These are phyloP conservation scores for Empis stercorea DNA, from an alignment of 2,888 invertebrate species.

Conservation along the genomic window DNA sequence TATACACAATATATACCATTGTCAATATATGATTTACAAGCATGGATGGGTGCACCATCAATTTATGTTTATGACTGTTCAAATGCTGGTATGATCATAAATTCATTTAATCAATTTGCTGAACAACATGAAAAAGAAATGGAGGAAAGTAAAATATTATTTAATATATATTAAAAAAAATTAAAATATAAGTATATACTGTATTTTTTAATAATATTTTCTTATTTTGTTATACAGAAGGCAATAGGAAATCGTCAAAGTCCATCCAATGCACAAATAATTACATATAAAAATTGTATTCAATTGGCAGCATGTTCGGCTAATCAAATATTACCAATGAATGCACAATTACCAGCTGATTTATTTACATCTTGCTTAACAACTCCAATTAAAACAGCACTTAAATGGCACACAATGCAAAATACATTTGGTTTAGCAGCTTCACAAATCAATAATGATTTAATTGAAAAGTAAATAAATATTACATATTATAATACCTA, in stretches of 20 bases:
- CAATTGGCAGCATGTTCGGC: slow-evolving; percentile 91
- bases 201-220: neutral
- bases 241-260: neutral
- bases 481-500: too few relatives aligned
- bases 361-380: slow-evolving; percentile 97
- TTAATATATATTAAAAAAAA: neutral
- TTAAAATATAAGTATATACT: neutral
- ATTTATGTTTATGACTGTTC: slow-evolving; percentile 99
- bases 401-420: slow-evolving; percentile 88
- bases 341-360: slow-evolving; percentile 92
- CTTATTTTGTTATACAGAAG: neutral
- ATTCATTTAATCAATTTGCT: slow-evolving; percentile 79
- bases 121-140: slow-evolving; percentile 79
- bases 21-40: slow-evolving; percentile 94
- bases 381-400: slow-evolving; percentile 92
- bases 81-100: slow-evolving; percentile 92
- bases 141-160: slow-evolving; percentile 38
- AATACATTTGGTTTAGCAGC: slow-evolving; percentile 66
- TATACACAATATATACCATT: slow-evolving; percentile 99
- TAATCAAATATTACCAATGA: slow-evolving; percentile 92
- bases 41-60: slow-evolving; percentile 98
- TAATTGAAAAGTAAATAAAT: slow-evolving; percentile 78
- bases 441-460: slow-evolving; percentile 66
- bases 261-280: slow-evolving; percentile 23
- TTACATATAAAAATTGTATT: slow-evolving; percentile 78